Evolutionary conservation across 2,113 vertebrate species (phyloP).

Genomic region (Strix uralensis): DNA sequence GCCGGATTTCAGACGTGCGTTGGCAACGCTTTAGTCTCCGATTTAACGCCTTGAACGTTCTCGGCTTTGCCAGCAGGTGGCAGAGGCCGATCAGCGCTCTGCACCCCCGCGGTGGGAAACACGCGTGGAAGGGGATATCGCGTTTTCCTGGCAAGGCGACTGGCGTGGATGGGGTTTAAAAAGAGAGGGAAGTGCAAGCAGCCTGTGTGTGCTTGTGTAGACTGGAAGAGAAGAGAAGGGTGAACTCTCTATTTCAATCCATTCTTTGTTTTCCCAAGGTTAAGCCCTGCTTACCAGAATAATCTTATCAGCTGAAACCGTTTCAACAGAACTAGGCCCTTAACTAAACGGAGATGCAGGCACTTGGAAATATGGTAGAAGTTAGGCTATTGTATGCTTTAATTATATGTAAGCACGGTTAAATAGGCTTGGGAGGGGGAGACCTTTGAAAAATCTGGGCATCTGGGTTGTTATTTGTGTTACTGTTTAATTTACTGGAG

Average conservation of each 20-base stretch:
- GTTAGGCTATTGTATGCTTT: neutral
- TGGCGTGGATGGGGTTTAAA: neutral
- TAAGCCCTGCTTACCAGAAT: conserved; percentile 51
- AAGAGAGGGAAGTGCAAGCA: neutral
- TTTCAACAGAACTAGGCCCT: neutral
- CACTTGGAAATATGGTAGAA: neutral
- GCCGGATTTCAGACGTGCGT: fast-evolving
- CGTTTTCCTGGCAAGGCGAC: neutral
- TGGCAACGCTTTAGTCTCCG: fast-evolving
- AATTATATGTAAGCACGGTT: neutral
- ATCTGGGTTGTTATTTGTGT: neutral
- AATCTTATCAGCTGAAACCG: conserved; percentile 46
- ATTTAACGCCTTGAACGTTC: neutral
- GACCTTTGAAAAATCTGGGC: neutral
- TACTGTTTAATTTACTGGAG: neutral
- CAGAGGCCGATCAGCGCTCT: neutral
- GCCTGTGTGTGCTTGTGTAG: neutral
- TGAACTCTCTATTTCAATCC: neutral
- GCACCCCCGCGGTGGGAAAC: neutral
- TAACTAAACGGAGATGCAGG: neutral
- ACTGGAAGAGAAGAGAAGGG: neutral
- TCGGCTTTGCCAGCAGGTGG: conserved; percentile 41
- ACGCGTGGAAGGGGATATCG: neutral
- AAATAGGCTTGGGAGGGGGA: neutral
- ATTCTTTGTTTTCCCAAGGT: conserved; percentile 50